Percentiles rank a stretch among this genome's conserved stretches.
phyloP scores from a whole-genome alignment of 2,113 vertebrate genomes.

The Ardeotis arabs region DNA sequence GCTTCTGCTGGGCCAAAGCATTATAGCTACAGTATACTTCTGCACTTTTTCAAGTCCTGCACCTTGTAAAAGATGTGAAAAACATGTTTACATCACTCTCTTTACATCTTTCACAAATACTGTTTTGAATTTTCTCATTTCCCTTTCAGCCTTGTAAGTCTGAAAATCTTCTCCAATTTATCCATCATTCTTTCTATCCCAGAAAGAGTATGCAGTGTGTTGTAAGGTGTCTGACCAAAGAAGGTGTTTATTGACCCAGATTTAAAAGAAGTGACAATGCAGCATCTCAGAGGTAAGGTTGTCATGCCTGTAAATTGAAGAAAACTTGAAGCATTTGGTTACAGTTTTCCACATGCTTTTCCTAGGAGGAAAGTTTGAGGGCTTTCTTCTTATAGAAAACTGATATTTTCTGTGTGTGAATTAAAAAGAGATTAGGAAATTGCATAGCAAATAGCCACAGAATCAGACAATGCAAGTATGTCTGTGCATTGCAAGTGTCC shows the following conservation, averaged over 20 bases:
- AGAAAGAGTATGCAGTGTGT: neutral
- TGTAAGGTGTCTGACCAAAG: neutral
- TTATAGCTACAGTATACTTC: neutral
- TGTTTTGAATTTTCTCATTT: conserved; percentile 46
- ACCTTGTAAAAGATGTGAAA: conserved; percentile 28
- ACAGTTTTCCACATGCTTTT: neutral
- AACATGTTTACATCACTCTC: neutral
- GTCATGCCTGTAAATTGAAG: neutral
- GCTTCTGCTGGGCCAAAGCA: neutral
- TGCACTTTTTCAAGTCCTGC: neutral
- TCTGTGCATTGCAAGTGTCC: neutral
- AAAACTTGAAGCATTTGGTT: neutral
- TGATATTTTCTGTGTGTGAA: neutral
- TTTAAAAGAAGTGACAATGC: neutral
- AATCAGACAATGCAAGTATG: neutral
- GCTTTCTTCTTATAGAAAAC: neutral
- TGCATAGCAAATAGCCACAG: neutral
- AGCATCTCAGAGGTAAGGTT: neutral
- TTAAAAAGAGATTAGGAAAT: neutral
- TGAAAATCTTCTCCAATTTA: neutral
- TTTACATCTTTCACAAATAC: neutral
- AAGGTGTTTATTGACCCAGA: neutral
- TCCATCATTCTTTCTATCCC: neutral
- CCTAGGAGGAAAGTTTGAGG: neutral
- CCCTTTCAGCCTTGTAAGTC: neutral